Conservation (phyloP, 2,888 invertebrate species). For the Erebia ligea region DNA sequence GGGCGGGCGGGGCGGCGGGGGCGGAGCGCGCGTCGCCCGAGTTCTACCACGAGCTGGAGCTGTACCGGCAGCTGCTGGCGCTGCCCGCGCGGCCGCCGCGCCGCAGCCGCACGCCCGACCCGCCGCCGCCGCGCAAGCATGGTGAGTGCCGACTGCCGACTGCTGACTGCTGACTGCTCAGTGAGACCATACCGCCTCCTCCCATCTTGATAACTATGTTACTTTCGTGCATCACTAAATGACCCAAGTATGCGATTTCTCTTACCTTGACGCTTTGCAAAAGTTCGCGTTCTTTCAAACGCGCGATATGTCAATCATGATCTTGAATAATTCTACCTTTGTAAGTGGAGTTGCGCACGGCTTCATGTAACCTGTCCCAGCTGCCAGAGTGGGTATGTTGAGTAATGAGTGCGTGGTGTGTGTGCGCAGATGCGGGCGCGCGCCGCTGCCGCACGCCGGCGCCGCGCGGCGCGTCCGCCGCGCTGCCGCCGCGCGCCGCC, state of each 20-base stretch:
- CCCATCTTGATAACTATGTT: too few species aligned
- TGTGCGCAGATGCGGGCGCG: constrained; percentile 45
- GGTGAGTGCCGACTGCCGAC: background rate
- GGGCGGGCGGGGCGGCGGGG: constrained; percentile 35
- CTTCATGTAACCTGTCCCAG: too few species aligned
- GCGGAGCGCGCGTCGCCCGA: constrained; percentile 53
- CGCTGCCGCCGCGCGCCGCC: constrained; percentile 24
- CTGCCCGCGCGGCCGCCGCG: constrained; percentile 43
- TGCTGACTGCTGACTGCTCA: too few species aligned
- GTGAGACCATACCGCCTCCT: too few species aligned
- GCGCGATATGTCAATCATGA: too few species aligned
- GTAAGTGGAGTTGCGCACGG: too few species aligned
- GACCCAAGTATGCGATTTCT: too few species aligned
- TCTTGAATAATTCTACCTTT: too few species aligned
- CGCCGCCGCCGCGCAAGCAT: constrained; percentile 35
- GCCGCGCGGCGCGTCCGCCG: constrained; percentile 36
- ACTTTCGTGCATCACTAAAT: too few species aligned
- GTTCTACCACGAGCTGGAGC: constrained; percentile 76
- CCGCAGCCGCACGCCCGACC: constrained; percentile 44
- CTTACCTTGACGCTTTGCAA: too few species aligned
- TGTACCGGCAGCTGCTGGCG: constrained; percentile 72
- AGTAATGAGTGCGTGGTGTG: background rate
- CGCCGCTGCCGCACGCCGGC: constrained; percentile 54
- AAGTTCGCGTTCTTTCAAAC: too few species aligned
- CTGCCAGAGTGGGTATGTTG: too few species aligned